phyloP scores from a whole-genome alignment of 1,140 invertebrate genomes.

The Drosophila navojoa region DNA sequence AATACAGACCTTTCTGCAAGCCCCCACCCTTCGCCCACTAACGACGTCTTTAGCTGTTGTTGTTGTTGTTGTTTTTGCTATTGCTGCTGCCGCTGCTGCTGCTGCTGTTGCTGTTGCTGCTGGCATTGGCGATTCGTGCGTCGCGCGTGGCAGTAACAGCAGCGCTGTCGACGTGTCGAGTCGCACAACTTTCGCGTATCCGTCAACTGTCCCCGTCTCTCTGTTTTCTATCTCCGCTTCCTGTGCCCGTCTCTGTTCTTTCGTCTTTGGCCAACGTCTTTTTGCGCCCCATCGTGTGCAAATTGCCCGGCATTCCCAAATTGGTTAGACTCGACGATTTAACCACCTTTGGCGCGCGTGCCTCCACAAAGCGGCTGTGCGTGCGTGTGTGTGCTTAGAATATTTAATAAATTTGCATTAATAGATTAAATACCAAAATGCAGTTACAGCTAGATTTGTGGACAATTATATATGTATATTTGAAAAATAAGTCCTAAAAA shows the following conservation, averaged over 20 bases:
- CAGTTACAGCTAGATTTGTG: neutral
- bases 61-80: neutral
- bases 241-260: neutral
- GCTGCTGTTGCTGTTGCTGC: slow-evolving; percentile 12
- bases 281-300: slow-evolving; percentile 3
- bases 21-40: neutral
- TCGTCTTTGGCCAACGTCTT: slow-evolving; percentile 9
- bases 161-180: slow-evolving; percentile 76
- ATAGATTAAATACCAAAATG: neutral
- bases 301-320: slow-evolving; percentile 2
- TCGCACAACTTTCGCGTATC: slow-evolving; percentile 71
- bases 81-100: slow-evolving; percentile 9
- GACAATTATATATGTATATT: neutral
- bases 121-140: slow-evolving; percentile 36
- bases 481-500: neutral
- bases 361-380: neutral
- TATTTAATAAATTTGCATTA: neutral
- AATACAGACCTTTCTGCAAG: neutral
- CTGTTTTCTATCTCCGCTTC: slow-evolving; percentile 1
- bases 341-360: neutral
- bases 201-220: slow-evolving; percentile 39
- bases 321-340: neutral
- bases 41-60: slow-evolving; percentile 18
- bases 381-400: neutral
- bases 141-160: slow-evolving; percentile 73